These are phyloP conservation scores for Drosophila cardini DNA, from an alignment of 1,140 invertebrate genomes.

Conservation along the genomic window DNA sequence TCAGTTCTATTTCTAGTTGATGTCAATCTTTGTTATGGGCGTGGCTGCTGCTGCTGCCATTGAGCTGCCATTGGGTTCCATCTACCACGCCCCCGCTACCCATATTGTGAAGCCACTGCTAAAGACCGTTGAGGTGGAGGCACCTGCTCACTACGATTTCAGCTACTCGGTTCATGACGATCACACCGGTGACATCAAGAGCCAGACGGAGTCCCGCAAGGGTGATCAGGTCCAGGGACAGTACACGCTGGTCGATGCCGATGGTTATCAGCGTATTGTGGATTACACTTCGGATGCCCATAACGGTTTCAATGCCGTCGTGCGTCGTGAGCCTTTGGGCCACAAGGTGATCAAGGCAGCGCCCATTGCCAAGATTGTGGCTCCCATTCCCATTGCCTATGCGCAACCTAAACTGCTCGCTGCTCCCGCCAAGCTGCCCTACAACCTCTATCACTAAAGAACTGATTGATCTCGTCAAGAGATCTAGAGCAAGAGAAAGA, in stretches of 20 bases:
- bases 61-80: constrained; percentile 63
- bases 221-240: constrained; percentile 87
- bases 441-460: constrained; percentile 63
- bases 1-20: constrained; percentile 49
- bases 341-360: constrained; percentile 84
- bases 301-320: constrained; percentile 85
- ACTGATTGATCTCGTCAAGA: background rate
- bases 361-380: constrained; percentile 57
- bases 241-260: constrained; percentile 87
- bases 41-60: constrained; percentile 75
- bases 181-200: constrained; percentile 86
- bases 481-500: background rate
- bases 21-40: constrained; percentile 70
- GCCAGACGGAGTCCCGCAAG: constrained; percentile 86
- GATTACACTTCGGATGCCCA: constrained; percentile 88
- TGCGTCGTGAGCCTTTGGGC: constrained; percentile 84
- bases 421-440: constrained; percentile 56
- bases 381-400: constrained; percentile 55
- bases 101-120: constrained; percentile 80
- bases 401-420: constrained; percentile 69
- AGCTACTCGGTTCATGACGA: constrained; percentile 86
- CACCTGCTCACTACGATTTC: constrained; percentile 85
- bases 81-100: constrained; percentile 59
- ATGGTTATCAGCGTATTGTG: constrained; percentile 87
- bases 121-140: constrained; percentile 86